These are phyloP conservation scores for Neotoxoptera formosana DNA, from an alignment of 1,140 invertebrate genomes.

Conservation along the genomic window DNA sequence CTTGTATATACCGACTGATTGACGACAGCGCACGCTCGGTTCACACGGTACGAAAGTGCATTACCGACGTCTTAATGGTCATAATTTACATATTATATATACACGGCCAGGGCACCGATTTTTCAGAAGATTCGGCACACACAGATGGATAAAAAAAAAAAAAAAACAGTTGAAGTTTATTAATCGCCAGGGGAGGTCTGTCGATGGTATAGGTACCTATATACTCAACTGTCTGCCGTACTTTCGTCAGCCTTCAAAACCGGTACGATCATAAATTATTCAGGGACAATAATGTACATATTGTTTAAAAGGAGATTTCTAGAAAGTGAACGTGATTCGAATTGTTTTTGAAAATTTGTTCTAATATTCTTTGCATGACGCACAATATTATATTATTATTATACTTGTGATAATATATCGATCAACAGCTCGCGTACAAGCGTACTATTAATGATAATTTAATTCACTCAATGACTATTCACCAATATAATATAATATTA, in stretches of 20 bases:
- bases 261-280: background rate
- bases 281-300: background rate
- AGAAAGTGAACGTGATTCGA: background rate
- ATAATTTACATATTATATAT: background rate
- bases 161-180: background rate
- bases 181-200: background rate
- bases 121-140: conserved; percentile 4
- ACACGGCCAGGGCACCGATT: background rate
- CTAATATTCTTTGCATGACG: background rate
- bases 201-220: background rate
- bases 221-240: background rate
- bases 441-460: conserved; percentile 2
- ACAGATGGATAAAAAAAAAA: background rate
- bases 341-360: background rate
- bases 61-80: background rate
- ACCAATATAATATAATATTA: background rate
- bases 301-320: background rate
- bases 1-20: background rate
- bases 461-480: background rate
- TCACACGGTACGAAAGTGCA: conserved; percentile 16
- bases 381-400: background rate
- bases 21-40: background rate
- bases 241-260: background rate
- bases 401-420: background rate
- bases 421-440: background rate